Percentiles rank a stretch among this genome's conserved stretches.
phyloP scores from a whole-genome alignment of 2,888 invertebrate species.

The Polietes domitor region DNA sequence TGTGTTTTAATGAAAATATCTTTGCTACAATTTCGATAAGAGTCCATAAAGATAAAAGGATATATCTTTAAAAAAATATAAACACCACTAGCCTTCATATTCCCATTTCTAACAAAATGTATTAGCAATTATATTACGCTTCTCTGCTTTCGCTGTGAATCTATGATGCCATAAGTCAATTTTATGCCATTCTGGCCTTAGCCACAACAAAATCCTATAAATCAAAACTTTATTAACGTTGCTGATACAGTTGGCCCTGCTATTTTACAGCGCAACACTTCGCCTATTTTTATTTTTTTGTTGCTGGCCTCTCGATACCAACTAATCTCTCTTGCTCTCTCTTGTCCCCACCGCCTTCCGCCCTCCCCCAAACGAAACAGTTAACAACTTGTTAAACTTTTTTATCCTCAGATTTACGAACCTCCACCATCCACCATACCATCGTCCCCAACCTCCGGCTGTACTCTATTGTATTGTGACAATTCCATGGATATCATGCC shows the following conservation, averaged over 20 bases:
- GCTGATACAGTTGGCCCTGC: not conserved
- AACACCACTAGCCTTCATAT: too few species aligned
- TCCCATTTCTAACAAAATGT: too few species aligned
- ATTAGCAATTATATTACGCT: too few species aligned
- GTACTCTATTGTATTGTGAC: not conserved
- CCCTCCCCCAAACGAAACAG: not conserved
- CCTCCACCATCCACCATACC: not conserved
- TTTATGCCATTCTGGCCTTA: not conserved
- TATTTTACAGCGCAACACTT: not conserved
- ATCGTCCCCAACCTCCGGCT: not conserved
- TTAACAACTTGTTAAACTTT: constrained; percentile 43
- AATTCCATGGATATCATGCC: not conserved
- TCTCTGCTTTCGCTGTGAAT: too few species aligned
- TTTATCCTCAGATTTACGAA: constrained; percentile 26
- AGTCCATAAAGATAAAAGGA: too few species aligned
- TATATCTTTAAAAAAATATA: too few species aligned
- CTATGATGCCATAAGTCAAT: constrained; percentile 1
- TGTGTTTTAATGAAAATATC: too few species aligned
- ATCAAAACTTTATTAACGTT: not conserved
- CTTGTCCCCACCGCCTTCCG: not conserved
- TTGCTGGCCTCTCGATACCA: not conserved
- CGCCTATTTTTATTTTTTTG: not conserved
- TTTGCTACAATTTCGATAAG: too few species aligned
- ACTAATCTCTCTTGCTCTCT: constrained; percentile 5
- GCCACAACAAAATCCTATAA: not conserved